These are phyloP conservation scores for Tubulanus polymorphus DNA, from an alignment of 2,888 invertebrate genomes.

Conservation along the genomic window DNA sequence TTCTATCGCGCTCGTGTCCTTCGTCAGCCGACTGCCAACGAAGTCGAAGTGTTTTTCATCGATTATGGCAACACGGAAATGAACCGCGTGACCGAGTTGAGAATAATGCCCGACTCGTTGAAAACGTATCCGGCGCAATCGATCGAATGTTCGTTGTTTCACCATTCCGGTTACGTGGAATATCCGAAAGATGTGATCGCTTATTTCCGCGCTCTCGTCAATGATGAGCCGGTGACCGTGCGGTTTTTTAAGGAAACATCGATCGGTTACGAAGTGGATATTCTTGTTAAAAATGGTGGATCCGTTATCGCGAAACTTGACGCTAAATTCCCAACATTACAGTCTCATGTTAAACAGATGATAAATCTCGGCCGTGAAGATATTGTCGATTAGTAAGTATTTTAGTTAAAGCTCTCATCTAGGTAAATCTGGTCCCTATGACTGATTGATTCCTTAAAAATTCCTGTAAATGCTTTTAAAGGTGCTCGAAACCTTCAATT, in stretches of 20 bases:
- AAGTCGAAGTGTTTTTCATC: neutral
- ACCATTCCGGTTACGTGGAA: slow-evolving; percentile 16
- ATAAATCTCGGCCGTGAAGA: too few species aligned
- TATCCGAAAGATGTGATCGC: neutral
- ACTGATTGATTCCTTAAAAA: too few species aligned
- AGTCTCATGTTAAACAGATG: too few species aligned
- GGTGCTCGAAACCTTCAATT: too few species aligned
- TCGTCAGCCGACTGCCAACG: neutral
- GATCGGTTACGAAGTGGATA: too few species aligned
- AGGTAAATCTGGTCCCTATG: too few species aligned
- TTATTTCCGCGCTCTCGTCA: slow-evolving; percentile 7
- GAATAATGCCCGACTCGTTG: slow-evolving; percentile 18
- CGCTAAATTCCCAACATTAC: too few species aligned
- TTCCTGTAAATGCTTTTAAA: too few species aligned
- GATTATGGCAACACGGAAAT: neutral
- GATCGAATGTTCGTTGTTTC: slow-evolving; percentile 29
- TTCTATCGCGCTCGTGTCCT: neutral
- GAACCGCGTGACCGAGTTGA: neutral
- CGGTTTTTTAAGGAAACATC: neutral
- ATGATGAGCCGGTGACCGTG: slow-evolving; percentile 1
- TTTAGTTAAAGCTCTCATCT: too few species aligned
- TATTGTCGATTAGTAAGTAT: too few species aligned
- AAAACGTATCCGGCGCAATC: slow-evolving; percentile 32
- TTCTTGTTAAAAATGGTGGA: too few species aligned
- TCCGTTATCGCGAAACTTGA: too few species aligned